Evolutionary conservation across 2,113 vertebrate genomes (phyloP).

Genomic region (Oncorhynchus gorbuscha): DNA sequence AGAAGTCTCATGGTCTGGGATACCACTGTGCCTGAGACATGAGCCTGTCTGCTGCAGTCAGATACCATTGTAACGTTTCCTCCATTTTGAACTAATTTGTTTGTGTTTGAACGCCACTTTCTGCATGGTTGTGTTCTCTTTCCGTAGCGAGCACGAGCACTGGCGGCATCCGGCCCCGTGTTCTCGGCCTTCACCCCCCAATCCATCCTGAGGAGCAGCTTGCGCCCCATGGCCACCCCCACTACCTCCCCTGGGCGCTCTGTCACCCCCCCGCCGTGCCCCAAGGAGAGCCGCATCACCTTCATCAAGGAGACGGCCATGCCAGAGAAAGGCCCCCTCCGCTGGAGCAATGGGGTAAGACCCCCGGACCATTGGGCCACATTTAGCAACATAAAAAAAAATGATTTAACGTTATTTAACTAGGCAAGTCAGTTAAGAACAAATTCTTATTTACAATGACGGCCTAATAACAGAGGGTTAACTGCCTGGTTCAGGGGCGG

Average conservation of each 20-base stretch:
- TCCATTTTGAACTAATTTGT: neutral
- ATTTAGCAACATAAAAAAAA: too few relatives aligned
- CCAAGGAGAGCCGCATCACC: constrained; percentile 87
- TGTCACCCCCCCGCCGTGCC: constrained; percentile 80
- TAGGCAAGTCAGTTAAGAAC: too few relatives aligned
- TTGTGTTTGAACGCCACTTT: constrained; percentile 26
- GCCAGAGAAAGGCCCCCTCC: constrained; percentile 48
- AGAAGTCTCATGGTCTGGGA: too few relatives aligned
- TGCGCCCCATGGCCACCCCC: constrained; percentile 83
- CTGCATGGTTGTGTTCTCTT: constrained; percentile 6
- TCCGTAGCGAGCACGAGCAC: constrained; percentile 82
- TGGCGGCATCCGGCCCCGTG: constrained; percentile 78
- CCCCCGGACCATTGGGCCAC: neutral
- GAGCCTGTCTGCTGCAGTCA: too few relatives aligned
- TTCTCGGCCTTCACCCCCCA: constrained; percentile 88
- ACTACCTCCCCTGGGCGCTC: constrained; percentile 87
- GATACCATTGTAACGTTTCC: too few relatives aligned
- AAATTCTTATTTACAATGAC: too few relatives aligned
- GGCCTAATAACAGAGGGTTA: too few relatives aligned
- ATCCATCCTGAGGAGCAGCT: constrained; percentile 89
- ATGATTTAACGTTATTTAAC: too few relatives aligned
- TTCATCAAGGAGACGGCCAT: constrained; percentile 78
- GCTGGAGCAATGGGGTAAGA: constrained; percentile 81
- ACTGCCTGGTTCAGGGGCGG: too few relatives aligned
- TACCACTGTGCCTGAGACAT: too few relatives aligned